Base-by-base conservation (phyloP, 1,140 invertebrate species). In the Hyles vespertilio region DNA sequence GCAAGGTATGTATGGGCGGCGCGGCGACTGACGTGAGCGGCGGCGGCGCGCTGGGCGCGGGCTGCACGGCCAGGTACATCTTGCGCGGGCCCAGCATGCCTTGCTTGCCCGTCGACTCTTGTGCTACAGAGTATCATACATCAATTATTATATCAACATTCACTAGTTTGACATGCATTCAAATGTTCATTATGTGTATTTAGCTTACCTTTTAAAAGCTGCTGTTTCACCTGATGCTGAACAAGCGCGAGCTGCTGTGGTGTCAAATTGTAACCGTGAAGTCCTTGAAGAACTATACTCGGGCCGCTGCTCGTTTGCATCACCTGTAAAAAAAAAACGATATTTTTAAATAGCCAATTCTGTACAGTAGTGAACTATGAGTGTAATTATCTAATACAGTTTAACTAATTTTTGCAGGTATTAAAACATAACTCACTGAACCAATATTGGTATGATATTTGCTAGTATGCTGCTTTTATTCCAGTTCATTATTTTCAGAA, bases 141-240 rank as follows among this genome's bases (percentile, higher is more conserved):
- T 32, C 22, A n/a, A 5, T 51, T 32, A 5, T 51, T 32, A 22
- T 6, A 22, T 1, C 44, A 47, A 11, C 10, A 47, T 8, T 47
- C 46, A 47, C 10, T 47, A 3, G 4, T 6, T 40, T 8, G 8
- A 22, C 22, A 22, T 22, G 22, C 36, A 22, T 32, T 9, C 22
- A 4, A 50, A 32, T 32, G 32, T 50, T 2, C 10, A 8, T 11
- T 33, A 9, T 34, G 1, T 32, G n/a, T 48, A 48, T 48, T 48
- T 51, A n/a, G 33, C 43, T 82, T 79, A 95, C 94, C 94, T 93
- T 96, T 96, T 40, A 96, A 87, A 40, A 96, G 79, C 77, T 96
- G 95, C 72, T 96, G 95, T 85, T 96, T 96, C 1, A 97, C 95
- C 90, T 97, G 95, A 68, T 95, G 94, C 71, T 96, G 95, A 0